Conservation (phyloP, 2,113 vertebrate species). For the Bubo bubo region DNA sequence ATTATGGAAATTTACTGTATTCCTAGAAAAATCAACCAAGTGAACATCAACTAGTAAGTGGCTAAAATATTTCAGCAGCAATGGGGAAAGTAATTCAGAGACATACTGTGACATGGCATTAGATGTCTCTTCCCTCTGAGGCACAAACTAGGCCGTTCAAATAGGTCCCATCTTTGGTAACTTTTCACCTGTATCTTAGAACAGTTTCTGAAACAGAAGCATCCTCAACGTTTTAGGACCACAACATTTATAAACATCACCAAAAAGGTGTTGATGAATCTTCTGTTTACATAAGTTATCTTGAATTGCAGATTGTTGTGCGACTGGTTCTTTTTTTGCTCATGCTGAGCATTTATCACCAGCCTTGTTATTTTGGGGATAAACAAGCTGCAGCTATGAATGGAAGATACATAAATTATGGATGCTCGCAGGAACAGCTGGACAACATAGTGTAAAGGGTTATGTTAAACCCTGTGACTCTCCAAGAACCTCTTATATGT, state of each 20-base stretch:
- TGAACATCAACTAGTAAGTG: conserved; percentile 34
- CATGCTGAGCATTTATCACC: neutral
- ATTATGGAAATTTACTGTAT: conserved; percentile 54
- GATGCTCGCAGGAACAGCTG: neutral
- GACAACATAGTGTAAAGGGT: neutral
- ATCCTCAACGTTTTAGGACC: neutral
- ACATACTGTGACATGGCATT: neutral
- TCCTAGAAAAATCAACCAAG: conserved; percentile 64
- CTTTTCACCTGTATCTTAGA: neutral
- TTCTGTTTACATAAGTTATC: neutral
- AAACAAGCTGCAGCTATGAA: conserved; percentile 25
- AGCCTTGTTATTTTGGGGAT: neutral
- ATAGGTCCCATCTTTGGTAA: neutral
- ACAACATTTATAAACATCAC: neutral
- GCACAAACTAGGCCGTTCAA: neutral
- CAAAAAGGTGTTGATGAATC: neutral
- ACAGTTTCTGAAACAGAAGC: neutral
- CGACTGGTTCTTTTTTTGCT: neutral
- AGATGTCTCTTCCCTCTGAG: neutral
- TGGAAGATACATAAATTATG: conserved; percentile 10
- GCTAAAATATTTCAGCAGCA: conserved; percentile 22
- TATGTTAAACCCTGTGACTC: neutral
- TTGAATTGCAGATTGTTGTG: neutral
- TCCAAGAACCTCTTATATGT: neutral
- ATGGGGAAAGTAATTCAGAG: neutral